phyloP scores from a whole-genome alignment of 2,888 invertebrate genomes.

The Archaeoteleia sp. region DNA sequence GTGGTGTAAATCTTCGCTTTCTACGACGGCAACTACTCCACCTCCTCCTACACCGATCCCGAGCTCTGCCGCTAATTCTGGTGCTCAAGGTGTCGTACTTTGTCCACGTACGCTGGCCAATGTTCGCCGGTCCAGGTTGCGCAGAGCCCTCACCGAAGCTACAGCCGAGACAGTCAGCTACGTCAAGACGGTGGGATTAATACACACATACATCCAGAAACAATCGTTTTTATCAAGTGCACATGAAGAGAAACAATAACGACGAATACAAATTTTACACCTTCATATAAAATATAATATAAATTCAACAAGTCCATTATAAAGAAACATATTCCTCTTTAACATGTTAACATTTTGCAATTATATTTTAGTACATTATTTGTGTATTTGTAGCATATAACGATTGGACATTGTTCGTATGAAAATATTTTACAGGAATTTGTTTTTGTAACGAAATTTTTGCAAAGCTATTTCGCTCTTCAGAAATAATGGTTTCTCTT shows the following conservation, averaged over 20 bases:
- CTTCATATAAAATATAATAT: too few relatives aligned
- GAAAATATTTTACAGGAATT: too few relatives aligned
- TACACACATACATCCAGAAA: conserved; percentile 51
- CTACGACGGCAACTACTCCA: conserved; percentile 68
- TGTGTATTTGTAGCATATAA: too few relatives aligned
- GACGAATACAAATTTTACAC: too few relatives aligned
- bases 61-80: conserved; percentile 61
- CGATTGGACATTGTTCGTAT: too few relatives aligned
- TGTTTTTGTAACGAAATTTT: too few relatives aligned
- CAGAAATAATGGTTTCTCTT: conserved; percentile 3
- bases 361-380: too few relatives aligned
- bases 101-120: conserved; percentile 93
- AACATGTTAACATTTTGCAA: too few relatives aligned
- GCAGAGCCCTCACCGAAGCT: conserved; percentile 92
- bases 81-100: conserved; percentile 87
- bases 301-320: too few relatives aligned
- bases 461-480: too few relatives aligned
- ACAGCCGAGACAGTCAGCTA: conserved; percentile 91
- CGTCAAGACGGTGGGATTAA: conserved; percentile 88
- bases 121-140: conserved; percentile 88
- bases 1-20: conserved; percentile 73
- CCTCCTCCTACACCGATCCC: conserved; percentile 57
- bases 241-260: conserved; percentile 50
- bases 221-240: conserved; percentile 37
- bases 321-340: too few relatives aligned